phyloP scores from a whole-genome alignment of 2,113 vertebrate species.

The Catharus bicknelli region DNA sequence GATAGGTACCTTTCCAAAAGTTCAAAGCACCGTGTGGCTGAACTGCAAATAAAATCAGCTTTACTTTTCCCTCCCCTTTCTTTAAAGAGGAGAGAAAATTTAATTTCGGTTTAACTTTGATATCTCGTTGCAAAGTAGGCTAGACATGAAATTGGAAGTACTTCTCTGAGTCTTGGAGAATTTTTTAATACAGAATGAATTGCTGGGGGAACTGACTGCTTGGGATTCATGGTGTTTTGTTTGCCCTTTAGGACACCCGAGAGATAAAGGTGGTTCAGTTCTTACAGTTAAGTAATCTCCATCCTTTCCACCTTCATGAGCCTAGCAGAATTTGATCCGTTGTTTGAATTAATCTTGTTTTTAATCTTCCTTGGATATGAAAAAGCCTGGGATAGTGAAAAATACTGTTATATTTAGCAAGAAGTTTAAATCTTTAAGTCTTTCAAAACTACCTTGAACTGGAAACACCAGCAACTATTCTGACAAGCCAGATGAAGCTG shows the following conservation, averaged over 20 bases:
- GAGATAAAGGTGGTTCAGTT: background rate
- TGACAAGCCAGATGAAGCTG: background rate
- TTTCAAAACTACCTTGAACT: background rate
- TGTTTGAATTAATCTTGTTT: background rate
- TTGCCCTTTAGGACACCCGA: background rate
- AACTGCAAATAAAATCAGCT: background rate
- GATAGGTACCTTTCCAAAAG: background rate
- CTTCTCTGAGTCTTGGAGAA: background rate
- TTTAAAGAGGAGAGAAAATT: background rate
- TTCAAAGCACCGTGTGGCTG: background rate
- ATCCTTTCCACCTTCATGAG: background rate
- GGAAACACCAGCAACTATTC: background rate
- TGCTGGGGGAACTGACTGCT: background rate
- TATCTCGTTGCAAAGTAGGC: background rate
- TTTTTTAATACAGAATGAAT: background rate
- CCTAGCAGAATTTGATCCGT: background rate
- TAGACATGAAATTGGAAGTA: background rate
- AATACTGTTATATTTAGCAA: background rate
- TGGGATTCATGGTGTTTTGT: background rate
- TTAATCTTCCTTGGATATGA: background rate
- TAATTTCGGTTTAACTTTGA: background rate
- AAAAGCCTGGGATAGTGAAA: background rate
- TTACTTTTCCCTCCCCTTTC: fast-evolving
- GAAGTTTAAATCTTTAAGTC: background rate
- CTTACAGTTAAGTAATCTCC: background rate